Base-by-base conservation (phyloP, 2,888 invertebrate genomes). In the Melanotus villosus region DNA sequence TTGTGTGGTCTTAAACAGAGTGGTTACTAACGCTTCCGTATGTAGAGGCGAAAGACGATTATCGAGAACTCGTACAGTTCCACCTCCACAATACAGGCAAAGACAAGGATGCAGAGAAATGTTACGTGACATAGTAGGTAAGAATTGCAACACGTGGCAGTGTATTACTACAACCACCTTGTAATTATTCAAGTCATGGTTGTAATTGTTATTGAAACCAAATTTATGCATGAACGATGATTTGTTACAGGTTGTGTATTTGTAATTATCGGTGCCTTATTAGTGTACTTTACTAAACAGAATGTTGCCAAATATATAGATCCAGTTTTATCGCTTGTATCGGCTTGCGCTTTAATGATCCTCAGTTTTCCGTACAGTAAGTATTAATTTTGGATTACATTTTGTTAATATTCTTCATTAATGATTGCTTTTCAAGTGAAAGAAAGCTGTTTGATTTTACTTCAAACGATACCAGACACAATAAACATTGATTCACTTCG, bases 381-480 rank as follows among this genome's bases (percentile, higher is more conserved):
- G 90, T 52, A 32, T 10, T 10, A 18, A 45, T 43, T 4, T 12
- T n/a, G n/a, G n/a, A n/a, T n/a, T n/a, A n/a, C n/a, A n/a, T n/a
- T n/a, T n/a, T n/a, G n/a, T n/a, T n/a, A n/a, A n/a, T 38, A 38
- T 26, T 26, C 7, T 26, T 26, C 26, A 5, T 5, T 12, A 12
- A 38, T 38, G 14, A 2, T 2, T 18, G 7, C 7, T 18, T 76
- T 84, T 84, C 38, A 85, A 96, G 96, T 97, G 90, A 93, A 93
- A 76, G 94, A 96, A 82, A 95, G 96, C 9, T 93, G 95, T 2
- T 85, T 95, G 63, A 95, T 97, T 78, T 87, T 97, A 0, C 88
- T 98, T 16, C 97, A 98, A 85, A 97, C 97, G 0, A 96, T 97
- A 67, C 97, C 98, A 0, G 93, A 92, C 76, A 93, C 95, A 10